These are phyloP conservation scores for Microctenopoma stevenorrisi DNA, from an alignment of 2,797 vertebrate species.

Conservation along the genomic window DNA sequence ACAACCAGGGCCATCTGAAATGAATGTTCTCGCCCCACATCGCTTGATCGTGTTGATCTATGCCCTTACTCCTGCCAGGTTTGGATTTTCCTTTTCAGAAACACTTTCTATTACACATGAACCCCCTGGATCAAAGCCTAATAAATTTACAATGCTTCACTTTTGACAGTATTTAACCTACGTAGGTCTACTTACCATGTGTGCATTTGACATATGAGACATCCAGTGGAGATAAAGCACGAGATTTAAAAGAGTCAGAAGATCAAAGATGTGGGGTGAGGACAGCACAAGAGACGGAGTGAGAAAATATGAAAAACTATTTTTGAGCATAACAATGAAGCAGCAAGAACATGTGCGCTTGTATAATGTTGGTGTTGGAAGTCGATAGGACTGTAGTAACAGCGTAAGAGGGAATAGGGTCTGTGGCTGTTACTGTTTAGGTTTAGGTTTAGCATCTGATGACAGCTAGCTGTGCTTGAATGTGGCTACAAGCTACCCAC, in stretches of 20 bases:
- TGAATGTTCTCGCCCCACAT: slow-evolving; percentile 78
- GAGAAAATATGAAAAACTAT: slow-evolving; percentile 53
- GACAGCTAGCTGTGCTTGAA: slow-evolving; percentile 76
- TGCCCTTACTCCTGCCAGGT: slow-evolving; percentile 63
- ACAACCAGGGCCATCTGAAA: slow-evolving; percentile 77
- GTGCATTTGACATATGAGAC: slow-evolving; percentile 50
- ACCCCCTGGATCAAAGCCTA: slow-evolving; percentile 70
- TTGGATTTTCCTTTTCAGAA: slow-evolving; percentile 66
- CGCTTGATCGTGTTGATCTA: slow-evolving; percentile 77
- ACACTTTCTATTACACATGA: slow-evolving; percentile 74
- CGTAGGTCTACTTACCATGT: slow-evolving; percentile 41
- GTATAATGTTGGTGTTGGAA: slow-evolving; percentile 70
- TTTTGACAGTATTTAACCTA: slow-evolving; percentile 59
- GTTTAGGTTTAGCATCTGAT: slow-evolving; percentile 68
- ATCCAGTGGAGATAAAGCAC: slow-evolving; percentile 42
- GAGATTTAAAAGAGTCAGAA: slow-evolving; percentile 44
- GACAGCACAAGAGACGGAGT: slow-evolving; percentile 44
- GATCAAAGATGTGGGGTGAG: slow-evolving; percentile 66
- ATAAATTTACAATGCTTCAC: slow-evolving; percentile 59
- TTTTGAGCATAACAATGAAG: slow-evolving; percentile 46
- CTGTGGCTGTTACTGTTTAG: slow-evolving; percentile 70
- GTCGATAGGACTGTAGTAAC: slow-evolving; percentile 52
- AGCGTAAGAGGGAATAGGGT: slow-evolving; percentile 52
- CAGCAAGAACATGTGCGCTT: slow-evolving; percentile 67
- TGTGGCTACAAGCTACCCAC: slow-evolving; percentile 64